Conservation (phyloP, 2,113 vertebrate species). For the Okapia johnstoni region DNA sequence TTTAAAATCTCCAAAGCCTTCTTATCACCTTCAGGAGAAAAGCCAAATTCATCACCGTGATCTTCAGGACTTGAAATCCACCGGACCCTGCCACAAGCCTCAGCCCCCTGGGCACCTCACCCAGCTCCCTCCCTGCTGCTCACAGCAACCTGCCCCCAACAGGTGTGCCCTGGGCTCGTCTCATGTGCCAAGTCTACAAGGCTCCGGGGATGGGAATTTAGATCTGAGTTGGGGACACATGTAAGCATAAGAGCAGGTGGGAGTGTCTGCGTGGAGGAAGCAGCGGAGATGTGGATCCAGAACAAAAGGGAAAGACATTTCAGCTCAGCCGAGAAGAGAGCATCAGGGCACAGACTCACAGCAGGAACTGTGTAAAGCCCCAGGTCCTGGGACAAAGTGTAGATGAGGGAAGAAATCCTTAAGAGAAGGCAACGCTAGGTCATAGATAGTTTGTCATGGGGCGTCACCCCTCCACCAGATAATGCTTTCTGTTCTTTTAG, state of each 20-base stretch:
- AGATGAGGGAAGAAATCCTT: neutral
- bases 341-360: fast-evolving
- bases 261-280: neutral
- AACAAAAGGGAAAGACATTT: neutral
- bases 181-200: too few relatives aligned
- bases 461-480: neutral
- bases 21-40: neutral
- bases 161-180: too few relatives aligned
- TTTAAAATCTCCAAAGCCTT: neutral
- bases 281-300: neutral
- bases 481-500: too few relatives aligned
- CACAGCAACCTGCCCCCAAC: fast-evolving
- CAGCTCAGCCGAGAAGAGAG: neutral
- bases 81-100: neutral
- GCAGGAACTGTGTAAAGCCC: fast-evolving
- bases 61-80: neutral
- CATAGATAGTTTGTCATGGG: neutral
- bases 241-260: fast-evolving
- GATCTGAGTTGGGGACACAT: neutral
- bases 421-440: neutral
- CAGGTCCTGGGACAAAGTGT: neutral
- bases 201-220: neutral
- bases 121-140: neutral
- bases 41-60: neutral
- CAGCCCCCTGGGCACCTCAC: fast-evolving